Conservation (phyloP, 2,888 invertebrate species). For the Alviniconcha strummeri region DNA sequence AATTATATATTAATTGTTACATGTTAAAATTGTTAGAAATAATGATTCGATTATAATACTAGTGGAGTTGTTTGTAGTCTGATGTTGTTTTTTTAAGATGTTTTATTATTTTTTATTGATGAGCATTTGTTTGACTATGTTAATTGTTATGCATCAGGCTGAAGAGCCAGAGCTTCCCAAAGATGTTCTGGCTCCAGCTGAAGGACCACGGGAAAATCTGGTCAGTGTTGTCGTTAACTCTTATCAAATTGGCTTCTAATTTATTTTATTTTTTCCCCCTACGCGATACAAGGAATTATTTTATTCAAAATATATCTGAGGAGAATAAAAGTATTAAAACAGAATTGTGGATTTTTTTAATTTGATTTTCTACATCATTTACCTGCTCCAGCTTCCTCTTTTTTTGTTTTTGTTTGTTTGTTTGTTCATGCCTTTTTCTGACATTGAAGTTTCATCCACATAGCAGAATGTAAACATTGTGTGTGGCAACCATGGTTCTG, state of each 20-base stretch:
- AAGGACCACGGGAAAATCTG: constrained; percentile 57
- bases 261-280: no score
- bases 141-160: constrained; percentile 30
- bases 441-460: background rate
- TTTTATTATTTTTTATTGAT: no score
- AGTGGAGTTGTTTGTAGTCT: no score
- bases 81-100: no score
- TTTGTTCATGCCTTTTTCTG: background rate
- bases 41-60: no score
- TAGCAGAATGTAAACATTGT: background rate
- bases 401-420: background rate
- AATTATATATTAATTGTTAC: no score
- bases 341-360: background rate
- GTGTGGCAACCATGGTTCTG: no score
- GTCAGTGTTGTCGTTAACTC: constrained; percentile 37
- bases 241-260: background rate
- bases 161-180: constrained; percentile 46
- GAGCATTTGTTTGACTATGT: background rate
- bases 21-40: no score
- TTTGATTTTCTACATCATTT: background rate
- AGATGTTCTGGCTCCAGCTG: constrained; percentile 59
- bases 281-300: no score
- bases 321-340: no score
- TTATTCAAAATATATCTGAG: no score
- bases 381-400: no score